These are phyloP conservation scores for Penaeus chinensis DNA, from an alignment of 1,140 invertebrate species.

Conservation along the genomic window DNA sequence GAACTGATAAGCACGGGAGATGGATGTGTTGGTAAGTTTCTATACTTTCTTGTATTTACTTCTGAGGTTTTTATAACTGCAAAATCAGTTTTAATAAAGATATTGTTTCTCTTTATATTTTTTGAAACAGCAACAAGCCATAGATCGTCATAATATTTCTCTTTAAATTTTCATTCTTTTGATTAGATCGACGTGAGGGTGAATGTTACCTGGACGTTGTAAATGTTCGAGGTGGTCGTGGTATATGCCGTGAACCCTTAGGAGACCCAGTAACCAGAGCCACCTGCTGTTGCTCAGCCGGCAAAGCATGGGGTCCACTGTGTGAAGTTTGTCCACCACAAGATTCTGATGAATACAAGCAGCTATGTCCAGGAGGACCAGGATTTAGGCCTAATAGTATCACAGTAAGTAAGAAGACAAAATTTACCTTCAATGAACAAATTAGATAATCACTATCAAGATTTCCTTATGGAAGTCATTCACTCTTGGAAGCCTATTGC, in stretches of 20 bases:
- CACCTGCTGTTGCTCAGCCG: constrained; percentile 88
- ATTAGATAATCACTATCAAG: background rate
- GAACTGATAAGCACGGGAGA: constrained; percentile 76
- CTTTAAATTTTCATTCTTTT: constrained; percentile 43
- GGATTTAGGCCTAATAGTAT: constrained; percentile 85
- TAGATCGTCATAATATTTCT: background rate
- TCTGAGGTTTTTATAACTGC: no score
- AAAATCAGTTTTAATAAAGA: no score
- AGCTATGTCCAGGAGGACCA: constrained; percentile 84
- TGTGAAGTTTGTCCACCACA: constrained; percentile 83
- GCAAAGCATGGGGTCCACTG: constrained; percentile 84
- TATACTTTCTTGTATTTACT: no score
- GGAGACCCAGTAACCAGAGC: constrained; percentile 78
- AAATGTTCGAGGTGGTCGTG: constrained; percentile 64
- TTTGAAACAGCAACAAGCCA: background rate
- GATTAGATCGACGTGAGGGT: constrained; percentile 80
- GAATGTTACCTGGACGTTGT: constrained; percentile 79
- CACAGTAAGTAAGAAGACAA: constrained; percentile 74
- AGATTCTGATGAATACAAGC: constrained; percentile 79
- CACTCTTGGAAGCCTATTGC: background rate
- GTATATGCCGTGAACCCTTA: constrained; percentile 72
- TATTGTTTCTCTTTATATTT: no score
- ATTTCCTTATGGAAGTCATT: background rate
- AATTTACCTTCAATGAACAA: background rate
- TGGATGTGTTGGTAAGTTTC: constrained; percentile 76